Evolutionary conservation across 2,113 vertebrate genomes (phyloP).

Genomic region (Gracilinanus agilis): DNA sequence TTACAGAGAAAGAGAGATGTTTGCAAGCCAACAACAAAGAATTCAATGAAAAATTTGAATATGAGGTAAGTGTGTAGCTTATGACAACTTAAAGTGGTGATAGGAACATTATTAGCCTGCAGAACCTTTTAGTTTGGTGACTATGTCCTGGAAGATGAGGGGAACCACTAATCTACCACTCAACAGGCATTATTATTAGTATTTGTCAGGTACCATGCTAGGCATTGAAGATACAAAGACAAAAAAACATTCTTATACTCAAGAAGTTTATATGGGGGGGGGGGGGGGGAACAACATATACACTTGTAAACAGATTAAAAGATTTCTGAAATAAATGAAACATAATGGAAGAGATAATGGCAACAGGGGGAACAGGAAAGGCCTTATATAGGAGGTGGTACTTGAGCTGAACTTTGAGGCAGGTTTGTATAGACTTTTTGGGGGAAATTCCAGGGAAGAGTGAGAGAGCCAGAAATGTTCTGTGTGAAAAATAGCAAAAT

Average conservation of each 20-base stretch:
- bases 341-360: not conserved
- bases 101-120: not conserved
- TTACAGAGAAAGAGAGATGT: conserved; percentile 88
- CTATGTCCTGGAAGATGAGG: not conserved
- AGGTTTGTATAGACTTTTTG: not conserved
- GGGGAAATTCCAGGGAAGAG: not conserved
- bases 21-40: conserved; percentile 92
- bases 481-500: not conserved
- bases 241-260: not conserved
- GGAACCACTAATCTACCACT: not conserved
- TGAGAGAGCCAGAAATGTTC: not conserved
- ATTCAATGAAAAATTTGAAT: conserved; percentile 89
- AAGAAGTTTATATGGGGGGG: not conserved
- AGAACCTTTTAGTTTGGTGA: conserved; percentile 17
- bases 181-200: not conserved
- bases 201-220: not conserved
- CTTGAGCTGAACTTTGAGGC: not conserved
- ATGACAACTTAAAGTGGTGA: conserved; percentile 37
- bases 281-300: too few species aligned
- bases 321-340: not conserved
- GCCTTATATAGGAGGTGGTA: not conserved
- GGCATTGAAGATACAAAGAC: not conserved
- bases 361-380: not conserved
- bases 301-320: not conserved
- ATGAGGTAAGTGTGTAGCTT: conserved; percentile 88